Evolutionary conservation across 2,888 invertebrate species (phyloP), one percentile per base, ranked within the genome.

Genomic region (Uloborus plumipes): DNA sequence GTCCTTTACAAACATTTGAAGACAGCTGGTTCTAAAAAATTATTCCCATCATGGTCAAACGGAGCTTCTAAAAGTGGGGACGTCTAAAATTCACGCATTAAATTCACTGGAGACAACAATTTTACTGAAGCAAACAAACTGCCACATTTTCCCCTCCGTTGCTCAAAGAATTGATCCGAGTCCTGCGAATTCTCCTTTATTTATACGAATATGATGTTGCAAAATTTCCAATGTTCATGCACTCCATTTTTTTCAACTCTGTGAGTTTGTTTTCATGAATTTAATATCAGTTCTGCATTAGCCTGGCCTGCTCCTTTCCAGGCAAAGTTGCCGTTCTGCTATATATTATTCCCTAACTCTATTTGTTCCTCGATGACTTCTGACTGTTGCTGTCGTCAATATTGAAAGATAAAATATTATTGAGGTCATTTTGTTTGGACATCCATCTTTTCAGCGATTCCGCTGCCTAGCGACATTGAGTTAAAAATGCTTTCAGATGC

Each of bases 241-340:
- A 66, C 66, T 71, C 70, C 20, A 59, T 75, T 51, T 55, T 73
- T 20, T 77, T 70, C 64, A 58, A 70, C 64, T 70, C 70, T 47
- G 53, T 15, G 20, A 69, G 62, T 78, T 65, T 78, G 64, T 80
- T 80, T 51, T 61, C 73, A 59, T 51, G 79, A 47, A 67, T 80
- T 80, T 80, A 80, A 80, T 80, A 80, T 80, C 72, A 69, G 62
- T 65, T 65, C 67, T 72, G 72, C 79, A 79, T 76, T 76, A 76
- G 76, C 20, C 49, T 14, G 16, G 49, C 20, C 65, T 73, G 67
- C 31, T 59, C 59, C 55, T 77, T 64, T 71, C 53, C 65, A 55
- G 51, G 50, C 62, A 22, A 26, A 2, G 51, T 59, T 55, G 39
- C 39, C 20, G 55, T 16, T 18, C 18, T 59, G 67, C 58, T 20